Evolutionary conservation across 2,113 vertebrate species (phyloP).

Genomic region (Rhinolophus sinicus): DNA sequence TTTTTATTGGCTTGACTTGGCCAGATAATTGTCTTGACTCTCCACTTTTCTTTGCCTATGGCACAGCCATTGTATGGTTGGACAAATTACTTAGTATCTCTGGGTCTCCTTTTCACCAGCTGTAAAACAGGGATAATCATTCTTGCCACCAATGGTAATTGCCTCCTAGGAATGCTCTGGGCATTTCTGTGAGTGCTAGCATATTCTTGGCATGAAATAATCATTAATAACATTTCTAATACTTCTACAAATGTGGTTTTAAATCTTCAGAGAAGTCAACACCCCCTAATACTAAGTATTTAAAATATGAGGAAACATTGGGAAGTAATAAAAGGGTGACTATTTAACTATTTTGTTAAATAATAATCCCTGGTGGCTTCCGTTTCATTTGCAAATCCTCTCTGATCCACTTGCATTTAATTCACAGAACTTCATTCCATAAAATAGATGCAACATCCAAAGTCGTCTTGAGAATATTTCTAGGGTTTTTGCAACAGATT

Average conservation of each 20-base stretch:
- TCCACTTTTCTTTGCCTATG: background rate
- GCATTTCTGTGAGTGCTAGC: constrained; percentile 23
- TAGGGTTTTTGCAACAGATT: background rate
- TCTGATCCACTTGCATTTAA: constrained; percentile 35
- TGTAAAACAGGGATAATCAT: constrained; percentile 48
- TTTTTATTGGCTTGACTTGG: constrained; percentile 57
- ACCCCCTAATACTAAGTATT: constrained; percentile 7
- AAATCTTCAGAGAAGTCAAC: constrained; percentile 40
- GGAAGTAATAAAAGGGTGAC: constrained; percentile 15
- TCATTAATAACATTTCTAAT: constrained; percentile 50
- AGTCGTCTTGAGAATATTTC: background rate
- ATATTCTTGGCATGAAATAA: constrained; percentile 59
- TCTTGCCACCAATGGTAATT: constrained; percentile 57
- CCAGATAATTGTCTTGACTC: constrained; percentile 31
- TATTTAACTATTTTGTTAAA: background rate
- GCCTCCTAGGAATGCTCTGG: background rate
- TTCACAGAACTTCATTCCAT: constrained; percentile 28
- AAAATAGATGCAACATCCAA: constrained; percentile 22
- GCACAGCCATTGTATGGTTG: background rate
- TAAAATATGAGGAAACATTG: constrained; percentile 36
- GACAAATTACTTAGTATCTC: constrained; percentile 40
- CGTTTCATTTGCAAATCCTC: constrained; percentile 29
- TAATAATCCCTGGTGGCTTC: background rate
- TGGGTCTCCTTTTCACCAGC: constrained; percentile 47
- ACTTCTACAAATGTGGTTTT: constrained; percentile 2